Evolutionary conservation across 2,888 invertebrate genomes (phyloP).

Genomic region (Polydrusus pterygomalis): DNA sequence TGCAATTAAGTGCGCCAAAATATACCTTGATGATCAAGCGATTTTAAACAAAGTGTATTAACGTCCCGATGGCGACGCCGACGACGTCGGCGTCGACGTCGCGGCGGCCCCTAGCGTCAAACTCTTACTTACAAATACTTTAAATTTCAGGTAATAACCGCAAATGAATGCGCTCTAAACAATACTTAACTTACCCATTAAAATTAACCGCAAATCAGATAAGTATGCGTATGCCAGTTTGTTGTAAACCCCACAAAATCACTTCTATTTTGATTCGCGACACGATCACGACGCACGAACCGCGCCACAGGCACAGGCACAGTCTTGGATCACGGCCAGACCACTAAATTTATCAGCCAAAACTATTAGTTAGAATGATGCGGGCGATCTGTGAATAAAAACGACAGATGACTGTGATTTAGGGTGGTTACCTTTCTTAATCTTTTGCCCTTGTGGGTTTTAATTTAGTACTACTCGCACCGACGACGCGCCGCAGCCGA

Average conservation of each 20-base stretch:
- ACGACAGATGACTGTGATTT: constrained; percentile 29
- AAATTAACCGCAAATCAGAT: constrained; percentile 23
- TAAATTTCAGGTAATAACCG: constrained; percentile 16
- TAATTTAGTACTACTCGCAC: constrained; percentile 41
- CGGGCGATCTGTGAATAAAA: constrained; percentile 48
- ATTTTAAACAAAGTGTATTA: constrained; percentile 8
- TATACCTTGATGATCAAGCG: constrained; percentile 7
- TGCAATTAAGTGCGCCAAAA: constrained; percentile 44
- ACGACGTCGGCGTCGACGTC: neutral
- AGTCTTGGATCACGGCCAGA: constrained; percentile 4
- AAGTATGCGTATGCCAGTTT: constrained; percentile 4
- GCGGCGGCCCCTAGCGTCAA: neutral
- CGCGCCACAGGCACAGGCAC: neutral
- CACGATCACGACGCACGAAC: neutral
- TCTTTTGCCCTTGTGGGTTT: constrained; percentile 28
- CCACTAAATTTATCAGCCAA: constrained; percentile 17
- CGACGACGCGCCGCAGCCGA: constrained; percentile 37
- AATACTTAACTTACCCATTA: constrained; percentile 43
- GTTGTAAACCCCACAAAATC: constrained; percentile 23
- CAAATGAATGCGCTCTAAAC: constrained; percentile 7
- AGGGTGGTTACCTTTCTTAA: constrained; percentile 49
- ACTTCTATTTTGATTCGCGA: constrained; percentile 25
- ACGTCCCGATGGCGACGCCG: neutral
- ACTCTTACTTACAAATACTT: constrained; percentile 4
- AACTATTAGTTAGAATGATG: constrained; percentile 44